Evolutionary conservation across 2,888 invertebrate species (phyloP), one percentile per base, ranked within the genome.

Genomic region (Thecophora atra): DNA sequence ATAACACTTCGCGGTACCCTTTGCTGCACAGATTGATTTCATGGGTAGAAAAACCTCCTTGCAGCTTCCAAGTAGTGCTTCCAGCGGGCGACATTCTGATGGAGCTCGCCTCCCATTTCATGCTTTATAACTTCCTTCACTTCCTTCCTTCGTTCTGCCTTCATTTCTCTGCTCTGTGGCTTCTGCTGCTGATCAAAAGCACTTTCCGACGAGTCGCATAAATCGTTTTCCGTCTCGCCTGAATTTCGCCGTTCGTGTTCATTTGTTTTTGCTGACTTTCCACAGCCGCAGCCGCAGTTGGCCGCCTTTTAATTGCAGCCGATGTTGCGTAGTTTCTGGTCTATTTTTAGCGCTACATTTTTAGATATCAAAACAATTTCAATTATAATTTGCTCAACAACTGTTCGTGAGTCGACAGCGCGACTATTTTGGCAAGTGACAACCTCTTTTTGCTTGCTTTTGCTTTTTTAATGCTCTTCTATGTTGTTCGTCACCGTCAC

Each of bases 281-380:
- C 1, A 13, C n/a, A 13, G 19, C 26, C 1, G 21, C 47, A 51
- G 66, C 66, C n/a, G n/a, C 54, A 28, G 52, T 52, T 42, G 58
- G 30, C 37, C 54, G 51, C 60, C 47, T 28, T 67, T 15, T 69
- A 21, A 60, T 69, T 69, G 62, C 51, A 60, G 69, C 51, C 62
- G 28, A 69, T 69, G 69, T 62, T 28, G 60, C 69, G 69, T 69
- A 47, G 69, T 69, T 60, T 69, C 47, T 51, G 60, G 47, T 26
- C 44, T 69, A 69, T 69, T 62, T 69, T 60, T 47, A 62, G 69
- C 44, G 7, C 26, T 4, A 42, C 56, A 30, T 15, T 67, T 67
- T 67, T 67, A 24, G 64, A 64, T 19, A 44, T 37, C 44, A 64
- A 44, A 19, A 63, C 37, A 63, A 30, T 19, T 44, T 63, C 21